A percentile compares a stretch with the other conserved stretches of the same genome.
Conservation (phyloP, 2,888 invertebrate species). For the Drosophila borborema region DNA sequence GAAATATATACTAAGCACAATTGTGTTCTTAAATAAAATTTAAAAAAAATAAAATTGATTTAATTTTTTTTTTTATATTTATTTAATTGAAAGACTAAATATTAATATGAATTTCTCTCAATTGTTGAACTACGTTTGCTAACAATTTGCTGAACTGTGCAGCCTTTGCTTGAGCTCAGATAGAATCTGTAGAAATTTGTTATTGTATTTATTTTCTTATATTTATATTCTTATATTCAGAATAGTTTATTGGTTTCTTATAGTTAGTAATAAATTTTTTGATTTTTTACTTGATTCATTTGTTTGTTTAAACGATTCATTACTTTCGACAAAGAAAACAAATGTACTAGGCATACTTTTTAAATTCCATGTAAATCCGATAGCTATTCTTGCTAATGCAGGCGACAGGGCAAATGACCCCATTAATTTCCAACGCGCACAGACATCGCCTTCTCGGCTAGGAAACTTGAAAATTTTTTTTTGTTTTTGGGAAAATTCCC, state of each 20-base stretch:
- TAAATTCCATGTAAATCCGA: conserved; percentile 23
- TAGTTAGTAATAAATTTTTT: neutral
- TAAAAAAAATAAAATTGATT: too few species aligned
- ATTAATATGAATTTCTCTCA: too few species aligned
- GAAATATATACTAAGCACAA: neutral
- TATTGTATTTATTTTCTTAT: neutral
- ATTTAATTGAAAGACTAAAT: too few species aligned
- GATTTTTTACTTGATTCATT: conserved; percentile 1
- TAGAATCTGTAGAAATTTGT: too few species aligned
- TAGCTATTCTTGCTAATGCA: conserved; percentile 26
- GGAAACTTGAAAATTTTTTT: conserved; percentile 19
- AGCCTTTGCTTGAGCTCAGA: too few species aligned
- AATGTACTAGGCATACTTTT: conserved; percentile 54
- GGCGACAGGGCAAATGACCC: conserved; percentile 69
- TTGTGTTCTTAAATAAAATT: too few species aligned
- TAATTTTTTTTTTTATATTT: too few species aligned
- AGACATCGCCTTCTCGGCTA: conserved; percentile 7
- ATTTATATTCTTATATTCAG: neutral
- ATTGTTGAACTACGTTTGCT: too few species aligned
- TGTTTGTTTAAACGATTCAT: conserved; percentile 3
- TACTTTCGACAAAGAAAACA: conserved; percentile 15
- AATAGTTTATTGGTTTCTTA: neutral
- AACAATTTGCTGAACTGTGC: too few species aligned
- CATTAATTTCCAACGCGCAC: conserved; percentile 66
- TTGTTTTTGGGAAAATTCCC: conserved; percentile 25